A percentile compares a stretch with the other conserved stretches of the same genome.
These are phyloP conservation scores for Scomber japonicus DNA, from an alignment of 2,113 vertebrate genomes.

Conservation along the genomic window DNA sequence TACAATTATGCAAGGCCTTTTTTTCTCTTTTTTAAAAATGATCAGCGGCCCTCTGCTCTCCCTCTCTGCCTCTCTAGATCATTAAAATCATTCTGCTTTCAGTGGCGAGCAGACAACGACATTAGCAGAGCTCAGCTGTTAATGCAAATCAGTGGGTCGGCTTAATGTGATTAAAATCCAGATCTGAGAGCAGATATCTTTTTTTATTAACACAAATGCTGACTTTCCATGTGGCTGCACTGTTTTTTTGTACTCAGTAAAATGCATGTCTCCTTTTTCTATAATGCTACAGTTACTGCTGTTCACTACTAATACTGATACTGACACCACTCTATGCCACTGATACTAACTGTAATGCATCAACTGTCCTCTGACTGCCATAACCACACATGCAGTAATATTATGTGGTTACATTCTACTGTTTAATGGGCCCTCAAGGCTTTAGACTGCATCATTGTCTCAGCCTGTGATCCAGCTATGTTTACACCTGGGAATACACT, in stretches of 20 bases:
- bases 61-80: slow-evolving; percentile 30
- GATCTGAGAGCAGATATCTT: slow-evolving; percentile 33
- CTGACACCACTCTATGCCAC: too few species aligned
- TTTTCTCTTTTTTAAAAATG: not conserved
- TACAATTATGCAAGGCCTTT: slow-evolving; percentile 47
- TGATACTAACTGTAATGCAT: not conserved
- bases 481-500: too few species aligned
- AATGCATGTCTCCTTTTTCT: not conserved
- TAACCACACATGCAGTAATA: too few species aligned
- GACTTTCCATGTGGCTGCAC: slow-evolving; percentile 5
- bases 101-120: slow-evolving; percentile 31
- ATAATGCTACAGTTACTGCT: not conserved
- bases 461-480: too few species aligned
- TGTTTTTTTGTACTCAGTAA: not conserved
- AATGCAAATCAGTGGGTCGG: slow-evolving; percentile 43
- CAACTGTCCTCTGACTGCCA: not conserved
- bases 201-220: not conserved
- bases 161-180: slow-evolving; percentile 59
- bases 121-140: slow-evolving; percentile 59
- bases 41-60: slow-evolving; percentile 20
- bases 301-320: not conserved
- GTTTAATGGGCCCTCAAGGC: too few species aligned
- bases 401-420: too few species aligned
- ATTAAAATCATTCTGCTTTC: slow-evolving; percentile 59
- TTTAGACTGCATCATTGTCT: too few species aligned